These are phyloP conservation scores for Trichechus manatus DNA, from an alignment of 2,113 vertebrate species.

Conservation along the genomic window DNA sequence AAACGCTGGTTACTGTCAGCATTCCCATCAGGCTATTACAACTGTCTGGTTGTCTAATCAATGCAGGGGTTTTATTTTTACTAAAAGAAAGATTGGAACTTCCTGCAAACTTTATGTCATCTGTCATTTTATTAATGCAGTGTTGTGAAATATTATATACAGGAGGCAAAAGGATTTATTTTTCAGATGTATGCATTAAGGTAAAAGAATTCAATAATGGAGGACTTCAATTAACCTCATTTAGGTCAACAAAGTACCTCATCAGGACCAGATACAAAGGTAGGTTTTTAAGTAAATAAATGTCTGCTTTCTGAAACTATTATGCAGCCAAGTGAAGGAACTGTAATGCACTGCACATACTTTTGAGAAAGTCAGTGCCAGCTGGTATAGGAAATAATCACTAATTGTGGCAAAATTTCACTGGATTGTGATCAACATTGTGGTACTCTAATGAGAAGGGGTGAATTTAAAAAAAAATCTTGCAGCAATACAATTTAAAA, in stretches of 20 bases:
- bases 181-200: slow-evolving; percentile 28
- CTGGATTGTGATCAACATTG: not conserved
- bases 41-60: not conserved
- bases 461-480: not conserved
- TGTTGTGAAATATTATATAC: not conserved
- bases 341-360: not conserved
- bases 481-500: not conserved
- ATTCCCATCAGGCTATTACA: not conserved
- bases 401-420: not conserved
- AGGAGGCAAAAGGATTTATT: not conserved
- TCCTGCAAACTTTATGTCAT: not conserved
- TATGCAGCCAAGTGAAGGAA: not conserved
- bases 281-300: slow-evolving; percentile 56
- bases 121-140: slow-evolving; percentile 24
- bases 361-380: slow-evolving; percentile 40
- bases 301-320: slow-evolving; percentile 6
- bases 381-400: not conserved
- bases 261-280: slow-evolving; percentile 44
- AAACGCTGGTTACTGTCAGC: not conserved
- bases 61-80: not conserved
- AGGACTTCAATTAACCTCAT: slow-evolving; percentile 24
- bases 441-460: not conserved
- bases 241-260: slow-evolving; percentile 49
- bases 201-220: slow-evolving; percentile 48
- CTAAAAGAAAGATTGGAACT: slow-evolving; percentile 29